Conservation (phyloP, 2,797 vertebrate genomes). For the Pelobates cultripes region DNA sequence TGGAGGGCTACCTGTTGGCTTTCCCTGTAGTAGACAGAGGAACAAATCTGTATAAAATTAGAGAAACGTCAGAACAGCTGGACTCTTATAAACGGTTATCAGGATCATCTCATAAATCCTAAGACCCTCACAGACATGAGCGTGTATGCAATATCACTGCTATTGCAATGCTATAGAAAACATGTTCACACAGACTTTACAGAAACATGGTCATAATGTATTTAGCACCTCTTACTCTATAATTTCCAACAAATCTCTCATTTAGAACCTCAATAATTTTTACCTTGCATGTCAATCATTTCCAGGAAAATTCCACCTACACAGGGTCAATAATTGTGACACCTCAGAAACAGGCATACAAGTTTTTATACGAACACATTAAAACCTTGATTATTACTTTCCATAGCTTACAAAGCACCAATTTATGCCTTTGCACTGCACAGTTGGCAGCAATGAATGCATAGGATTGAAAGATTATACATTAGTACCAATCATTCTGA, state of each 20-base stretch:
- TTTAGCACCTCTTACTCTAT: not conserved
- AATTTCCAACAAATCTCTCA: not conserved
- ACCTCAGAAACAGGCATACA: not conserved
- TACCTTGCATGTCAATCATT: not conserved
- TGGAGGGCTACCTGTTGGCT: too few species aligned
- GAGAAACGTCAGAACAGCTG: too few species aligned
- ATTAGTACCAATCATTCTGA: not conserved
- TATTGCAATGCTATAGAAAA: not conserved
- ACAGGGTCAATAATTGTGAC: not conserved
- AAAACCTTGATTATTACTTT: conserved; percentile 10
- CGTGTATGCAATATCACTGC: not conserved
- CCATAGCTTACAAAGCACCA: conserved; percentile 1
- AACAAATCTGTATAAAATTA: too few species aligned
- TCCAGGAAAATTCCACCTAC: not conserved
- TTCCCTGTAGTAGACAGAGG: too few species aligned
- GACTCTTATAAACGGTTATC: not conserved
- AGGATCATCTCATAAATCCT: not conserved
- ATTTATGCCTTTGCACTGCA: conserved; percentile 4
- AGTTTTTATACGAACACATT: not conserved
- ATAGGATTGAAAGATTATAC: conserved; percentile 12
- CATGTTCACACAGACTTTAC: not conserved
- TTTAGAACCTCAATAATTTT: not conserved
- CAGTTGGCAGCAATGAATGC: not conserved
- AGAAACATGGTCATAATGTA: not conserved
- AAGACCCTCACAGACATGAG: not conserved